phyloP scores from a whole-genome alignment of 2,113 vertebrate species.

The Emydura subglobosa region DNA sequence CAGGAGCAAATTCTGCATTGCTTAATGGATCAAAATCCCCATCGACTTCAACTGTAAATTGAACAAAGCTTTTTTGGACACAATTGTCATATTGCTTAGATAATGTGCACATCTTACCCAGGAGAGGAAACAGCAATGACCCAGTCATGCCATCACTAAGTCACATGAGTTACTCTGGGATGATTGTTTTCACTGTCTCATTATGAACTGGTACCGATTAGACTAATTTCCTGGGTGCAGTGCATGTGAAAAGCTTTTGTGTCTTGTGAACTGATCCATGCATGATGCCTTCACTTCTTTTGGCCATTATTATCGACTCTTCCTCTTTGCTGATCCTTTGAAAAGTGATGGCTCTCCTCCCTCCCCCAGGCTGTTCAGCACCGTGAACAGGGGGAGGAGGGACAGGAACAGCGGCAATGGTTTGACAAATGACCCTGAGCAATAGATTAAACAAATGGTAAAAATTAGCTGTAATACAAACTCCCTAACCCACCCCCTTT shows the following conservation, averaged over 20 bases:
- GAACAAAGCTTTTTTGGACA: background rate
- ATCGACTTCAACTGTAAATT: background rate
- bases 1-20: background rate
- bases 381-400: slow-evolving; percentile 48
- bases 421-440: slow-evolving; percentile 72
- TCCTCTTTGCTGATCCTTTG: slow-evolving; percentile 62
- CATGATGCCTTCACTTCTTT: slow-evolving; percentile 53
- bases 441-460: slow-evolving; percentile 77
- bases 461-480: slow-evolving; percentile 64
- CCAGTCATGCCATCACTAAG: background rate
- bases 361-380: slow-evolving; percentile 63
- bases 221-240: slow-evolving; percentile 67
- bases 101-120: background rate
- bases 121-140: background rate
- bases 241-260: slow-evolving; percentile 21
- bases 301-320: slow-evolving; percentile 50
- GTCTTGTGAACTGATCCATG: slow-evolving; percentile 76
- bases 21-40: background rate
- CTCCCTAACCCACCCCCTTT: slow-evolving; percentile 9
- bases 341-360: slow-evolving; percentile 40
- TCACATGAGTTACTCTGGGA: background rate
- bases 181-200: slow-evolving; percentile 9
- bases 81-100: background rate
- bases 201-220: slow-evolving; percentile 26
- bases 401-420: slow-evolving; percentile 45